Conservation (phyloP, 1,140 invertebrate genomes). For the Aphidius ervi region DNA sequence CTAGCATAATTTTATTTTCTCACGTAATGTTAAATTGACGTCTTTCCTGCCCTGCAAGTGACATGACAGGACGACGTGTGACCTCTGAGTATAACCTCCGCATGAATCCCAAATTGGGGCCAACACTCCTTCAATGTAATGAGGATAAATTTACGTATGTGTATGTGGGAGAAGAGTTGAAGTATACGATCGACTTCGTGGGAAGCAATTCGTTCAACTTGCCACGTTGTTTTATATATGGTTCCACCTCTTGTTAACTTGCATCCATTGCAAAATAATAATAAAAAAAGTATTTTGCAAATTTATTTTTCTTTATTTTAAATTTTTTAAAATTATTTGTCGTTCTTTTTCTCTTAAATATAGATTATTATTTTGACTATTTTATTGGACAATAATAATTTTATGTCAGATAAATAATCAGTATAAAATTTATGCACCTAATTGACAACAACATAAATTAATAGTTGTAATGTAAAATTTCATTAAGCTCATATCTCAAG, state of each 20-base stretch:
- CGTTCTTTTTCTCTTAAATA: background rate
- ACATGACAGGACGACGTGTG: constrained; percentile 29
- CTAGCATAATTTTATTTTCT: background rate
- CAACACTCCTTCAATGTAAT: constrained; percentile 24
- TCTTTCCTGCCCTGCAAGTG: constrained; percentile 19
- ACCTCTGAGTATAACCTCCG: constrained; percentile 27
- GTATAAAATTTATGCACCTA: no score
- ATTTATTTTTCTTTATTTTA: constrained; percentile 18
- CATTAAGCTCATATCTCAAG: no score
- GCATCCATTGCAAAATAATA: background rate
- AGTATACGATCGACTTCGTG: constrained; percentile 3
- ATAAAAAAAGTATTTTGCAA: background rate
- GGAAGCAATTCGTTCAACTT: constrained; percentile 16
- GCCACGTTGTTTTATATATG: background rate
- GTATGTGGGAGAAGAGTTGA: no score
- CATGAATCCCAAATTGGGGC: constrained; percentile 30
- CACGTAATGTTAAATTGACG: constrained; percentile 20
- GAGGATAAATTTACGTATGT: constrained; percentile 11
- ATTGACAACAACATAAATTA: no score
- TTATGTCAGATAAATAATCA: no score
- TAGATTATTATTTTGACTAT: no score
- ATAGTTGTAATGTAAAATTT: no score
- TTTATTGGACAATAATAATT: no score
- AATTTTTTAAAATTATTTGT: background rate
- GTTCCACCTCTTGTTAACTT: constrained; percentile 12